Conservation (phyloP, 2,113 vertebrate genomes). For the Helogale parvula region DNA sequence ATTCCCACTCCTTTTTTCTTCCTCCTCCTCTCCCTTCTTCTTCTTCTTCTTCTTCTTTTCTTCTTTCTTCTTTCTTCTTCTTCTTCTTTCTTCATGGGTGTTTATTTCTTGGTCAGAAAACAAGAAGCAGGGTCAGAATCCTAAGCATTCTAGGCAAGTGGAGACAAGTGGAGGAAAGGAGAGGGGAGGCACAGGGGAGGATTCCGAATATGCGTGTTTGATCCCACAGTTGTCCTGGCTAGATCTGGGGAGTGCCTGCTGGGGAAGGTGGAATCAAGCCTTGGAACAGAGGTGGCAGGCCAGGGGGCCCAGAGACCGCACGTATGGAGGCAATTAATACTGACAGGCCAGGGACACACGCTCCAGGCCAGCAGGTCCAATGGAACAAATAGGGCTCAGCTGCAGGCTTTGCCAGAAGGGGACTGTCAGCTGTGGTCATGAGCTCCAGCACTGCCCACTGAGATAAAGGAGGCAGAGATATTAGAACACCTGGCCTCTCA, state of each 20-base stretch:
- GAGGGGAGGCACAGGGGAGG: conserved; percentile 73
- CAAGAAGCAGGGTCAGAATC: conserved; percentile 83
- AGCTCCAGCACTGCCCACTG: not conserved
- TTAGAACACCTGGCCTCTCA: conserved; percentile 47
- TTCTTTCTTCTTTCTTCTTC: not conserved
- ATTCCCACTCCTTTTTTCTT: too few relatives aligned
- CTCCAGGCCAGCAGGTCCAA: conserved; percentile 77
- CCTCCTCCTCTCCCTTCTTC: too few relatives aligned
- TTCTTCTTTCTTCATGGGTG: conserved; percentile 58
- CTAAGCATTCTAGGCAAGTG: conserved; percentile 74
- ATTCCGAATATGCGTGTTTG: conserved; percentile 82
- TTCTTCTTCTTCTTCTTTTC: not conserved
- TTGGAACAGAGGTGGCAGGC: conserved; percentile 29
- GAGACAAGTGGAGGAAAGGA: not conserved
- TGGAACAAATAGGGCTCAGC: conserved; percentile 81
- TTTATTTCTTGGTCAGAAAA: conserved; percentile 89
- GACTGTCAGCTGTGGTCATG: conserved; percentile 48
- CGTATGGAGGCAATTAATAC: conserved; percentile 85
- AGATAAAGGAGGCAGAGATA: not conserved
- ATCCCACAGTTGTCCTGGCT: conserved; percentile 80
- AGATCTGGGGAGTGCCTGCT: conserved; percentile 48
- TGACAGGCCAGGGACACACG: conserved; percentile 81
- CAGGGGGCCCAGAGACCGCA: conserved; percentile 44
- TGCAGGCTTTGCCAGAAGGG: conserved; percentile 60
- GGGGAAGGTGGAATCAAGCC: conserved; percentile 21